Evolutionary conservation across 2,797 vertebrate species (phyloP), one percentile per base, ranked within the genome.

Genomic region (Peromyscus eremicus): DNA sequence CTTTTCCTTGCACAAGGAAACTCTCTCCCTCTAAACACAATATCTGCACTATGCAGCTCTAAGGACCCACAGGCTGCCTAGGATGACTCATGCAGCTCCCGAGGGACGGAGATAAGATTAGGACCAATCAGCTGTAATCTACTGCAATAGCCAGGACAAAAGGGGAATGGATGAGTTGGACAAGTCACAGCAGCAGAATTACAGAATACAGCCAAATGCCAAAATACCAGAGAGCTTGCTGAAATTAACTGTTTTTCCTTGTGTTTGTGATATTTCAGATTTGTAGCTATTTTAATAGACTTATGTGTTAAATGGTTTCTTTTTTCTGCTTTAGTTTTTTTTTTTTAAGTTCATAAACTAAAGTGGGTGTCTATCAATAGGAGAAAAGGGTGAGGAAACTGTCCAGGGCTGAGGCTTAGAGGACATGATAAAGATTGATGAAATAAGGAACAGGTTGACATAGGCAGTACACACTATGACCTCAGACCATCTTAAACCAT

Each of bases 91-190:
- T 49, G 19, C 73, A 1, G 49, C 96, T 79, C 94, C 85, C 80
- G 77, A 87, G 12, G 94, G 49, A 82, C 12, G 49, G 85, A 89
- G 84, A 95, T 2, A 13, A 68, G 70, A 96, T 96, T 52, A 43
- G 64, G 64, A 85, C 91, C 0, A 2, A 94, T 92, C 49, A 95
- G 23, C 68, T 11, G 34, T 27, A 73, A 94, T 37, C 92, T 95
- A 96, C 95, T 71, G 2, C 62, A 82, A 43, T 92, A 95, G 75
- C 5, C 17, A 71, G 52, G 68, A 92, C 60, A 89, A 90, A 80
- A 93, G 71, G 43, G 91, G 40, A 97, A 21, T 5, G 92, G 66
- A 71, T 17, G 80, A 84, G 21, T 4, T 66, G 92, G 14, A 14
- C 40, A 34, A 70, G 70, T 55, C 85, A 71, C 19, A 60, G 43